phyloP scores from a whole-genome alignment of 2,888 invertebrate genomes.

The Drosophila infuscata region DNA sequence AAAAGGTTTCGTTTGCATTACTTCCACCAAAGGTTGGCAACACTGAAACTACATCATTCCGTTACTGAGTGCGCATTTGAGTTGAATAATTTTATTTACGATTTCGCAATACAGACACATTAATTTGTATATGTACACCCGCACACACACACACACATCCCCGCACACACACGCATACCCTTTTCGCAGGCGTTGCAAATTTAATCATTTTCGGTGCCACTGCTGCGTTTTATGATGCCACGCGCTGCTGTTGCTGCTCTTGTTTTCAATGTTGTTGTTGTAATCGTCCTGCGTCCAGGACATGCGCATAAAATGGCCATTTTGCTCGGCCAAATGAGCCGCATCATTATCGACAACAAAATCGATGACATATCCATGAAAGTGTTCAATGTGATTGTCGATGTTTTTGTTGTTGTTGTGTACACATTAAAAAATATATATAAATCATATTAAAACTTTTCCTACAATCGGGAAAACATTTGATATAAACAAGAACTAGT shows the following conservation, averaged over 20 bases:
- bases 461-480: no score
- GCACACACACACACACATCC: not conserved
- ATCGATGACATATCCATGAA: conserved; percentile 51
- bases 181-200: conserved; percentile 45
- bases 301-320: conserved; percentile 47
- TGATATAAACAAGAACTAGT: no score
- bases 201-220: conserved; percentile 60
- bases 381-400: conserved; percentile 29
- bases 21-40: not conserved
- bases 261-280: not conserved
- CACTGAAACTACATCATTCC: not conserved
- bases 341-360: conserved; percentile 64
- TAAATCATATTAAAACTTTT: not conserved
- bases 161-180: conserved; percentile 10
- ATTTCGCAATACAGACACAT: conserved; percentile 17
- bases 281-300: not conserved
- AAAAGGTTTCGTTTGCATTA: not conserved
- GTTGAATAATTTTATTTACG: conserved; percentile 48
- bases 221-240: conserved; percentile 57
- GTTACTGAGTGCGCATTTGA: conserved; percentile 28
- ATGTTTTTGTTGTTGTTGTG: conserved; percentile 18
- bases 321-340: conserved; percentile 66
- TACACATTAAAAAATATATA: not conserved
- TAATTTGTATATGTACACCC: not conserved
- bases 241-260: conserved; percentile 28